Conservation (phyloP, 2,113 vertebrate genomes). For the Mustela lutreola region DNA sequence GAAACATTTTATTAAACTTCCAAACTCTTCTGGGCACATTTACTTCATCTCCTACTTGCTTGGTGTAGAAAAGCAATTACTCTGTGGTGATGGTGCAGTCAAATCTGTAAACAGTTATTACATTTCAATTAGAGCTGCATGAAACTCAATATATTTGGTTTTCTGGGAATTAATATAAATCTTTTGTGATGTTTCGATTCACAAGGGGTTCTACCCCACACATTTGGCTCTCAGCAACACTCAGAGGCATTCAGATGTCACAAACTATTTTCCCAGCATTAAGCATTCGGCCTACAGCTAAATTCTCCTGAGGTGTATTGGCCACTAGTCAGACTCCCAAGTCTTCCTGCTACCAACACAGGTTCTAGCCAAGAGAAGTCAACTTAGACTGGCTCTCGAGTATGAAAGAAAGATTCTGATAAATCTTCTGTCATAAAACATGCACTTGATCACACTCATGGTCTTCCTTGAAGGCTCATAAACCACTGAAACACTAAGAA, state of each 20-base stretch:
- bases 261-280: slow-evolving; percentile 63
- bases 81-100: slow-evolving; percentile 23
- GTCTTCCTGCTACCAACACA: neutral
- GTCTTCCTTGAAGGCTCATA: neutral
- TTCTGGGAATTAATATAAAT: slow-evolving; percentile 78
- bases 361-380: slow-evolving; percentile 44
- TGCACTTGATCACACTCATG: neutral
- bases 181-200: slow-evolving; percentile 78
- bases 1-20: slow-evolving; percentile 56
- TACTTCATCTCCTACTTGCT: slow-evolving; percentile 59
- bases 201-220: slow-evolving; percentile 54
- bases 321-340: slow-evolving; percentile 35
- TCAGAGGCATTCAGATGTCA: slow-evolving; percentile 67
- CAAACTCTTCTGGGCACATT: slow-evolving; percentile 67
- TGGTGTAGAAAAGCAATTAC: slow-evolving; percentile 67
- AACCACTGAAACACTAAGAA: neutral
- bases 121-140: slow-evolving; percentile 78
- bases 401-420: neutral
- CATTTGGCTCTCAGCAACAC: slow-evolving; percentile 68
- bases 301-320: slow-evolving; percentile 41
- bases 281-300: slow-evolving; percentile 66
- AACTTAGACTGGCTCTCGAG: neutral
- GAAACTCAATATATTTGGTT: slow-evolving; percentile 72
- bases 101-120: slow-evolving; percentile 79
- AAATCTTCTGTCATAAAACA: neutral